A percentile compares a stretch with the other conserved stretches of the same genome.
These are phyloP conservation scores for Pelecanus crispus DNA, from an alignment of 2,113 vertebrate species.

Conservation along the genomic window DNA sequence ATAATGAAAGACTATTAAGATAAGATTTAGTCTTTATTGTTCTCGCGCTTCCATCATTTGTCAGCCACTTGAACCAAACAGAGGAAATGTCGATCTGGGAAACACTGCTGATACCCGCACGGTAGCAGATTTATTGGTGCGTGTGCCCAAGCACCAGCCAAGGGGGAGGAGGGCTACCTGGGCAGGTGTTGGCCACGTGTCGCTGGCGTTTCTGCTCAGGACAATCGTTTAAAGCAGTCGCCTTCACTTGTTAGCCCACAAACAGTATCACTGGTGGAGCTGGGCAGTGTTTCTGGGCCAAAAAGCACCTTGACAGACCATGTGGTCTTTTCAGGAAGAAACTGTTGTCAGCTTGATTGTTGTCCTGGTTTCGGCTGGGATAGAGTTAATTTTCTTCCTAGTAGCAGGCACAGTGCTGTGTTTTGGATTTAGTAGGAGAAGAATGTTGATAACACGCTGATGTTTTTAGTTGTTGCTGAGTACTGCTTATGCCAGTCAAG, in stretches of 20 bases:
- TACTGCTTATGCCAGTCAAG: no score
- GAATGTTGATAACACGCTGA: no score
- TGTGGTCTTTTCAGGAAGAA: background rate
- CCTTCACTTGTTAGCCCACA: background rate
- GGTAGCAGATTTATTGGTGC: background rate
- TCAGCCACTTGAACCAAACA: background rate
- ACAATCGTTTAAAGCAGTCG: background rate
- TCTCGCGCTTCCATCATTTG: background rate
- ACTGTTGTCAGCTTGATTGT: background rate
- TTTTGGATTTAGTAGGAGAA: no score
- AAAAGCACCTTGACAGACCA: background rate
- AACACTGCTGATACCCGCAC: accelerated
- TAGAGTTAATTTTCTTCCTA: no score
- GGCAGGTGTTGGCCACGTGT: background rate
- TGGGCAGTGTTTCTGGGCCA: background rate
- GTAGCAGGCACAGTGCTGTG: no score
- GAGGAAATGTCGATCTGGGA: background rate
- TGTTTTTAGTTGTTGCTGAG: no score
- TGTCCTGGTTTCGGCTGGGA: no score
- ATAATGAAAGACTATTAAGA: constrained; percentile 25
- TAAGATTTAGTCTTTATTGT: constrained; percentile 30
- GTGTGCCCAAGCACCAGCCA: background rate
- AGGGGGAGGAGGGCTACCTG: background rate
- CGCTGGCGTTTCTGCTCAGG: background rate
- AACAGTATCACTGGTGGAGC: background rate